Base-by-base conservation (phyloP, 2,797 vertebrate genomes). In the Macropus fuliginosus region DNA sequence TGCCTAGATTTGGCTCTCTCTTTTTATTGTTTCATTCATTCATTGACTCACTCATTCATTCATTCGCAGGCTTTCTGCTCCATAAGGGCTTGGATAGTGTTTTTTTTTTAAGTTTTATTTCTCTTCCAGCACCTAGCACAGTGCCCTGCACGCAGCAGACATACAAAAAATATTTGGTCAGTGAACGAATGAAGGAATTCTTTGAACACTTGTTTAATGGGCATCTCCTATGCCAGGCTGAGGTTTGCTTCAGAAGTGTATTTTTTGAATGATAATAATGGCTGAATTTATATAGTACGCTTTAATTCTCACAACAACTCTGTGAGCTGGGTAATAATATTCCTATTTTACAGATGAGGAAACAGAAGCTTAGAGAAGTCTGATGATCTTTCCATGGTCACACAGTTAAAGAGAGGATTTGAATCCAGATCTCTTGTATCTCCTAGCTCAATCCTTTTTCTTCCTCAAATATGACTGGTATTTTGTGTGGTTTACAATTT, bases 231-330 rank as follows among this genome's bases (percentile, higher is more conserved):
- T 74, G 74, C 21, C 21, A 27, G n/a, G n/a, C 0, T 40, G 21
- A 81, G n/a, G 40, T 81, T 46, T 81, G n/a, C n/a, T 46, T 40
- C 2, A 3, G 46, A 46, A 81, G 24, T 81, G 74, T 81, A 46
- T 74, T 46, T 46, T 74, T 81, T 81, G 21, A 81, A 81, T 81
- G 24, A 81, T 8, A 81, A 81, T 81, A 74, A 74, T 40, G 40
- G 34, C 34, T 74, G 28, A 74, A n/a, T 66, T 74, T 74, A 74
- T 74, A 74, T 74, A 21, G n/a, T 11, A 24, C 14, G 1, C 4
- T n/a, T 4, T 54, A 40, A 31, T 52, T 21, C 4, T 52, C 5
- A 6, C 0, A 13, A 6, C 1, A 1, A 5, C 27, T 34, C 81
- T 31, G 5, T 31, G 16, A 0, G 8, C 31, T 10, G 13, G 46